Evolutionary conservation across 1,140 invertebrate genomes (phyloP), one percentile per base, ranked within the genome.

Genomic region (Drosophila bipectinata): DNA sequence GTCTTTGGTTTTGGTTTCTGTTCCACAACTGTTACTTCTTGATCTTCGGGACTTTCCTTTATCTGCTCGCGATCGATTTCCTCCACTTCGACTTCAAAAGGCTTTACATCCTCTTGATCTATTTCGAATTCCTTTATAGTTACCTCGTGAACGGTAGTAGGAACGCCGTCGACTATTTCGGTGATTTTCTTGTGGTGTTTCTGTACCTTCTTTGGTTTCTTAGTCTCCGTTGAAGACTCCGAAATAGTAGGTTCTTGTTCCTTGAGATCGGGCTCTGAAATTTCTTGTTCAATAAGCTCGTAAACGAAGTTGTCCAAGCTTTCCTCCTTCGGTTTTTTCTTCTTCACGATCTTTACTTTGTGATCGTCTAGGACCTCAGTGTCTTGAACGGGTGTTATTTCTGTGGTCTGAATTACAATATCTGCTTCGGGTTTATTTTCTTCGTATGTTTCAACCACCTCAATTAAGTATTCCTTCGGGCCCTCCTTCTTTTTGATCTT

Each of bases 341-440:
- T 72, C 52, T 89, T 80, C 2, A 78, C 62, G 51, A 89, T 55
- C 51, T 84, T 78, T 2, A 90, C 37, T 39, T 74, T 84, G 48
- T 78, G 57, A 1, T 90, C 90, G 48, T 92, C 69, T 28, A 90
- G 77, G 52, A 57, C 15, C 9, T 67, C 10, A 3, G 28, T 49
- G 60, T 92, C 89, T 44, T 77, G 68, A 41, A 72, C 59, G 58
- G 92, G 81, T 15, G 82, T 83, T 39, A 91, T 68, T 55, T 92
- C 92, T 73, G 91, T 84, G 3, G 84, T 89, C 24, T 72, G 32
- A 28, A 89, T 63, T 12, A 79, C 47, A 8, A 91, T 10, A 66
- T 91, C 81, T 10, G 72, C 58, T 52, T 89, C 81, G 0, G 83
- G 82, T 8, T 92, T 87, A 41, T 90, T 91, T 73, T 93, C 78